Evolutionary conservation across 2,113 vertebrate species (phyloP).

Genomic region (Actinemys pallida): DNA sequence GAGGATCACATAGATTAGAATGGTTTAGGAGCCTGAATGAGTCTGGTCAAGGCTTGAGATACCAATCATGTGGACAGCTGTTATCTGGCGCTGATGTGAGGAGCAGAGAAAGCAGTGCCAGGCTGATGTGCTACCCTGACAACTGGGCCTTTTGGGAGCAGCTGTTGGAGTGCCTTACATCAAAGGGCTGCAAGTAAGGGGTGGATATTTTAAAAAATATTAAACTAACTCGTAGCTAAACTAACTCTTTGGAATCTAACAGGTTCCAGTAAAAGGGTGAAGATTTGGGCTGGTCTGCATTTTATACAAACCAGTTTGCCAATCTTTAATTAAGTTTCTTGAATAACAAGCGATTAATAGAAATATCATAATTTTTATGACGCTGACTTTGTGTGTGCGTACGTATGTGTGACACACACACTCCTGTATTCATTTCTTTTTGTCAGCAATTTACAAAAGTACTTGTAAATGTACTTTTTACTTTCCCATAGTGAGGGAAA

Average conservation of each 20-base stretch:
- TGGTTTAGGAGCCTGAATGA: background rate
- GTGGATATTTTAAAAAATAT: background rate
- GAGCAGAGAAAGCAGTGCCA: background rate
- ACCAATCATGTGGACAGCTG: background rate
- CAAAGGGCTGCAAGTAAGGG: background rate
- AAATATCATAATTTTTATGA: background rate
- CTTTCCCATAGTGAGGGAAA: slow-evolving; percentile 21
- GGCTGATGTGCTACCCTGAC: background rate
- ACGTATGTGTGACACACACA: background rate
- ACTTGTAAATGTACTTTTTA: slow-evolving; percentile 38
- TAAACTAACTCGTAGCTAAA: background rate
- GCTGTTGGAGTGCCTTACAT: background rate
- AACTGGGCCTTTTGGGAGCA: background rate
- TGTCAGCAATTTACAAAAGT: slow-evolving; percentile 28
- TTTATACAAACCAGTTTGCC: background rate
- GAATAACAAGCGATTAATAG: slow-evolving; percentile 6
- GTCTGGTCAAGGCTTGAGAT: background rate
- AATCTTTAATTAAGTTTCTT: background rate
- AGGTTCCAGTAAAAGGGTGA: background rate
- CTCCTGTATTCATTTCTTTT: slow-evolving; percentile 2
- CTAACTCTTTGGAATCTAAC: background rate
- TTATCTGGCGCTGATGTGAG: background rate
- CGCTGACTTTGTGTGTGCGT: background rate
- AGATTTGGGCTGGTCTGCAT: background rate
- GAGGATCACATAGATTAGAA: background rate